Evolutionary conservation across 2,113 vertebrate genomes (phyloP), one percentile per base, ranked within the genome.

Genomic region (Gallinago media): DNA sequence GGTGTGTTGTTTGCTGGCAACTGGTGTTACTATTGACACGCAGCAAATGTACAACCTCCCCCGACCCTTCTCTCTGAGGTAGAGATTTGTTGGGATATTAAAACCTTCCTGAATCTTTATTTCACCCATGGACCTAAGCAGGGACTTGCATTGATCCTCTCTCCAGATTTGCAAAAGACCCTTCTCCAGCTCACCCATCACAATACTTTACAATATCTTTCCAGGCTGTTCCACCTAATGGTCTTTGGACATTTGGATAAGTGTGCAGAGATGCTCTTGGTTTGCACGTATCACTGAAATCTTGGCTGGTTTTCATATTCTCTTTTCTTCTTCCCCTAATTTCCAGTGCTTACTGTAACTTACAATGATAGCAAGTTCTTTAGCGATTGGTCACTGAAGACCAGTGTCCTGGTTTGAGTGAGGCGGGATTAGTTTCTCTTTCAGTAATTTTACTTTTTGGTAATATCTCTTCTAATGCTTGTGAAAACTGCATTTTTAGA

Each of bases 331-430:
- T 91, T 96, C 80, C 77, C 50, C 27, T 92, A 40, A 84, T 93
- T 94, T 76, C 66, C 93, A 81, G 88, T 32, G 34, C 62, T 54
- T 79, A 54, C 62, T 93, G 81, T 82, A 95, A 94, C 67, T 94
- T 54, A 81, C 77, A 92, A 86, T 78, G 62, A 52, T 20, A 47
- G 76, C 82, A 94, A 88, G 38, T 67, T 34, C 81, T 94, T 91
- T 56, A 88, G 49, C 75, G 81, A 55, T 91, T 95, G 47, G 63
- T 46, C 85, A 96, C 74, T 49, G 44, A 95, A 74, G 70, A 91
- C 50, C 12, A 8, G 71, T 72, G 23, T 61, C 58, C 59, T 61
- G 34, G 23, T 61, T 61, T 61, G 59, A 61, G 34, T 3, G 23
- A 61, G 23, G 38, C 23, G 38, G 34, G 59, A 26, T 38, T 27